phyloP scores from a whole-genome alignment of 2,888 invertebrate species.

The Eupithecia dodoneata region DNA sequence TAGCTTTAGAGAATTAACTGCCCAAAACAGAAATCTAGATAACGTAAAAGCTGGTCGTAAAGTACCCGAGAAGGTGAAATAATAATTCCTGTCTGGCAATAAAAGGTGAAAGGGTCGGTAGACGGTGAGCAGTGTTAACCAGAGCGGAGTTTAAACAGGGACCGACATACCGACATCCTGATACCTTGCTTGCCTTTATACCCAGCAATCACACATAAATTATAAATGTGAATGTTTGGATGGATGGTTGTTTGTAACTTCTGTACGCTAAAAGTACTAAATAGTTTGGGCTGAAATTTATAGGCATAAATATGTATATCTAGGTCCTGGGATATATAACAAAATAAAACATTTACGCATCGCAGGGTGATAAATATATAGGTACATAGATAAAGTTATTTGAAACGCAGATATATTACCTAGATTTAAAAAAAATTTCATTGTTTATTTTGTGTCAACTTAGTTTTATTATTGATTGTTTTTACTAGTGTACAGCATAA shows the following conservation, averaged over 20 bases:
- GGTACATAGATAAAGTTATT: no score
- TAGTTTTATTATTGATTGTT: no score
- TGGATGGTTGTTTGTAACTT: neutral
- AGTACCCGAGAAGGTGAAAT: slow-evolving; percentile 50
- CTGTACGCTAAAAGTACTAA: neutral
- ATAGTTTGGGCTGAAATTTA: neutral
- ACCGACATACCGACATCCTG: neutral
- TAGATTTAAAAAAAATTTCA: no score
- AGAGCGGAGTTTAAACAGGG: neutral
- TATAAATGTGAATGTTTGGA: neutral
- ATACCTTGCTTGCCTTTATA: neutral
- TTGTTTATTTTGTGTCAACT: no score
- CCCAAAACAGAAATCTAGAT: slow-evolving; percentile 50
- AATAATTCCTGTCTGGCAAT: slow-evolving; percentile 8
- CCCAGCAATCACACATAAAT: neutral
- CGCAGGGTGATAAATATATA: no score
- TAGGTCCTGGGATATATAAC: no score
- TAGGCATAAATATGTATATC: no score
- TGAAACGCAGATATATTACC: no score
- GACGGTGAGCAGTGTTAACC: neutral
- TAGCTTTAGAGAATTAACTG: slow-evolving; percentile 50
- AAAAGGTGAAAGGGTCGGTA: neutral
- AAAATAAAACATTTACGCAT: no score
- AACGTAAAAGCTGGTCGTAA: slow-evolving; percentile 58
- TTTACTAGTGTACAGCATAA: no score